phyloP scores from a whole-genome alignment of 1,140 invertebrate genomes.

The Triops cancriformis region DNA sequence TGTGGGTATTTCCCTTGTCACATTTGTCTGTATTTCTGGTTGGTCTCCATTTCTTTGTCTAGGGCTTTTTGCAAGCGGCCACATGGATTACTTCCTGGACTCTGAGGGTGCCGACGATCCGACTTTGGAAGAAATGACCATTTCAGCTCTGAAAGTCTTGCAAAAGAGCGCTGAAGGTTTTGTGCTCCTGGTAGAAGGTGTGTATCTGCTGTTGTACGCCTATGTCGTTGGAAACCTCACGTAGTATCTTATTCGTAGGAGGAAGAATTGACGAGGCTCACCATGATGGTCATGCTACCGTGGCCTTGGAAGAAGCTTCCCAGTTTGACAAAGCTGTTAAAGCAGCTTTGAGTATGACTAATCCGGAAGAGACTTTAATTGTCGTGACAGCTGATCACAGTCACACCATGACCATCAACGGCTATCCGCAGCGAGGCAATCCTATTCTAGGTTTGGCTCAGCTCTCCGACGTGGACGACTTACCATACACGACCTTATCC shows the following conservation, averaged over 20 bases:
- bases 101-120: slow-evolving; percentile 50
- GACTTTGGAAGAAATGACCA: slow-evolving; percentile 70
- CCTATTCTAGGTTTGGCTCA: slow-evolving; percentile 49
- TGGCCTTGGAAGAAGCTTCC: slow-evolving; percentile 34
- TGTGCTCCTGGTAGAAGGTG: slow-evolving; percentile 76
- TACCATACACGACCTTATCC: slow-evolving; percentile 67
- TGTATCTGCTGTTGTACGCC: too few species aligned
- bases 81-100: slow-evolving; percentile 47
- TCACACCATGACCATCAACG: slow-evolving; percentile 36
- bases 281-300: slow-evolving; percentile 47
- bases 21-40: too few species aligned
- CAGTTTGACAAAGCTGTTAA: slow-evolving; percentile 34
- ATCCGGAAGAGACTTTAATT: slow-evolving; percentile 37
- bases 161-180: slow-evolving; percentile 68
- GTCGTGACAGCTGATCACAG: slow-evolving; percentile 40
- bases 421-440: slow-evolving; percentile 35
- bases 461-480: slow-evolving; percentile 55
- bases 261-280: slow-evolving; percentile 77
- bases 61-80: slow-evolving; percentile 49
- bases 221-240: too few species aligned
- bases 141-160: slow-evolving; percentile 67
- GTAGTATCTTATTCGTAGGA: slow-evolving; percentile 45
- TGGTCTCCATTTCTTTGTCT: slow-evolving; percentile 29
- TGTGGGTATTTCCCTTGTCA: too few species aligned
- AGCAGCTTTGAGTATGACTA: slow-evolving; percentile 32